phyloP scores from a whole-genome alignment of 2,888 invertebrate species.

The Drosophila acutilabella region DNA sequence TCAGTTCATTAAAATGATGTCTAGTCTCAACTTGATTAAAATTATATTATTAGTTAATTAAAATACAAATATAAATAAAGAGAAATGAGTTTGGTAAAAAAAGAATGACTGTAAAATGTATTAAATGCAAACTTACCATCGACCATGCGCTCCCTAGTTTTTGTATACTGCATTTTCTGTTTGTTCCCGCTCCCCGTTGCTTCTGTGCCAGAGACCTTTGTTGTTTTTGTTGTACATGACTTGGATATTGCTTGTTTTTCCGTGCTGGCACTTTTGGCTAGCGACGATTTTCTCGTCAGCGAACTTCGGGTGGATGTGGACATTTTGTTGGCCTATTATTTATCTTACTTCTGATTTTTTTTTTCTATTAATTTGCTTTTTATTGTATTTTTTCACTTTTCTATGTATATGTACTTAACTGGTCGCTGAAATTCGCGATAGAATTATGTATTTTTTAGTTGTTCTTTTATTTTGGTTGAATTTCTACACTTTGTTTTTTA shows the following conservation, averaged over 20 bases:
- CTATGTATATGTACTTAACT: conserved; percentile 33
- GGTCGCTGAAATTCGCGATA: conserved; percentile 48
- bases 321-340: conserved; percentile 66
- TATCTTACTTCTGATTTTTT: conserved; percentile 34
- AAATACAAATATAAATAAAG: too few species aligned
- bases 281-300: conserved; percentile 71
- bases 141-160: conserved; percentile 82
- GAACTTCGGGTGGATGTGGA: conserved; percentile 77
- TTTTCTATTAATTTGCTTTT: conserved; percentile 44
- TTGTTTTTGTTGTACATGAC: conserved; percentile 43
- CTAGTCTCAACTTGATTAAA: too few species aligned
- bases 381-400: conserved; percentile 26
- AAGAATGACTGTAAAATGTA: too few species aligned
- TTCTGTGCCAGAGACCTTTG: conserved; percentile 38
- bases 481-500: conserved; percentile 46
- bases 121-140: conserved; percentile 44
- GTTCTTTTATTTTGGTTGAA: conserved; percentile 41
- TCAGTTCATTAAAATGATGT: too few species aligned
- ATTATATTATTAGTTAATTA: too few species aligned
- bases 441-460: conserved; percentile 33
- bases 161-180: conserved; percentile 82
- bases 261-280: conserved; percentile 64
- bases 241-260: conserved; percentile 58
- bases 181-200: conserved; percentile 69
- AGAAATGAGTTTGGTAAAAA: too few species aligned